Evolutionary conservation across 1,140 invertebrate genomes (phyloP).

Genomic region (Ooceraea biroi): DNA sequence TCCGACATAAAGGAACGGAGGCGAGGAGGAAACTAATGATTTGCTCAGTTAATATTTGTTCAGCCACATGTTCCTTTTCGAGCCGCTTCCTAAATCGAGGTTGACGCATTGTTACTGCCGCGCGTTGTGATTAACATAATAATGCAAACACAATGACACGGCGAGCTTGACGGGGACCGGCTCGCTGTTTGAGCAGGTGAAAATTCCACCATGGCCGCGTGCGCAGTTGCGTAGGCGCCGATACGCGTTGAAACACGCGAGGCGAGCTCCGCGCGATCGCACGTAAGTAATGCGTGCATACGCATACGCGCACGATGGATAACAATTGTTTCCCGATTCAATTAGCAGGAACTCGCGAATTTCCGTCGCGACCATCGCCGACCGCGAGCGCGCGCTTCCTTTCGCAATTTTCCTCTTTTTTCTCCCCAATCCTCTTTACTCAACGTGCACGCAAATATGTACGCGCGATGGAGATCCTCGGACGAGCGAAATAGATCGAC

Average conservation of each 20-base stretch:
- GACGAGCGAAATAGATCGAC: conserved; percentile 12
- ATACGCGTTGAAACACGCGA: conserved; percentile 48
- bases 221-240: conserved; percentile 72
- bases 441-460: background rate
- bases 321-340: conserved; percentile 83
- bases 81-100: conserved; percentile 86
- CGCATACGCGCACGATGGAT: conserved; percentile 35
- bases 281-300: background rate
- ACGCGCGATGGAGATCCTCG: background rate
- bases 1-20: conserved; percentile 44
- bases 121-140: conserved; percentile 85
- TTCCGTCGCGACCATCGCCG: conserved; percentile 59
- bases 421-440: conserved; percentile 9
- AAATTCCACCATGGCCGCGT: conserved; percentile 78
- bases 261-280: background rate
- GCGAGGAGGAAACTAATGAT: conserved; percentile 79
- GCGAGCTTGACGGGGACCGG: conserved; percentile 69
- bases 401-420: conserved; percentile 24
- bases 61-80: conserved; percentile 78
- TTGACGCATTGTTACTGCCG: conserved; percentile 84
- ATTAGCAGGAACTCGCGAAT: conserved; percentile 81
- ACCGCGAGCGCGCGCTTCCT: background rate
- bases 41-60: conserved; percentile 83
- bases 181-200: conserved; percentile 85
- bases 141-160: conserved; percentile 86